Conservation (phyloP, 2,113 vertebrate species). For the Prunella himalayana region DNA sequence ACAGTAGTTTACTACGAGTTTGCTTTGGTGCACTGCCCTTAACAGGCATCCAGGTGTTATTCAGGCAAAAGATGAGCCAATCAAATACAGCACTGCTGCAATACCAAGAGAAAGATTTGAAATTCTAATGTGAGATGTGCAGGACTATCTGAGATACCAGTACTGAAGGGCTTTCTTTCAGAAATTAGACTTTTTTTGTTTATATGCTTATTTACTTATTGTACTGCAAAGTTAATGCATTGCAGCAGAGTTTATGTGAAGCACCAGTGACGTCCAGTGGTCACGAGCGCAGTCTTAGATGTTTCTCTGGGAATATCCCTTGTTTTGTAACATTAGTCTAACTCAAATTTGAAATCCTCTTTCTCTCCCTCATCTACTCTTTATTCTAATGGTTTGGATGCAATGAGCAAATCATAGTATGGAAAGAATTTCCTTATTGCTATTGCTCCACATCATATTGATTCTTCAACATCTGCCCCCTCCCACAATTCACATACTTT, state of each 20-base stretch:
- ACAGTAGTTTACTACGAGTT: conserved; percentile 54
- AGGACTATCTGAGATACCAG: conserved; percentile 55
- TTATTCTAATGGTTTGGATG: conserved; percentile 52
- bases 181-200: conserved; percentile 63
- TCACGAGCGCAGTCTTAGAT: background rate
- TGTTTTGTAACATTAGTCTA: conserved; percentile 58
- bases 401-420: conserved; percentile 6
- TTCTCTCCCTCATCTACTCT: conserved; percentile 69
- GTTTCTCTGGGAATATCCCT: conserved; percentile 47
- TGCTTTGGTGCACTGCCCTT: conserved; percentile 44
- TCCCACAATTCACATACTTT: conserved; percentile 72
- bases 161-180: conserved; percentile 63
- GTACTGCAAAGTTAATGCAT: conserved; percentile 33
- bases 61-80: background rate
- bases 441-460: conserved; percentile 23
- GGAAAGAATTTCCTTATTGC: conserved; percentile 18
- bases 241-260: conserved; percentile 33
- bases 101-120: background rate
- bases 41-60: background rate
- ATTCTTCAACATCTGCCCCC: conserved; percentile 69
- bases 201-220: background rate
- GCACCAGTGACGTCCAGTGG: conserved; percentile 1
- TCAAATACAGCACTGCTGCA: background rate
- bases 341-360: conserved; percentile 63
- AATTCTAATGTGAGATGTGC: conserved; percentile 34